Evolutionary conservation across 2,797 vertebrate genomes (phyloP), one percentile per base, ranked within the genome.

Genomic region (Vireo griseus): DNA sequence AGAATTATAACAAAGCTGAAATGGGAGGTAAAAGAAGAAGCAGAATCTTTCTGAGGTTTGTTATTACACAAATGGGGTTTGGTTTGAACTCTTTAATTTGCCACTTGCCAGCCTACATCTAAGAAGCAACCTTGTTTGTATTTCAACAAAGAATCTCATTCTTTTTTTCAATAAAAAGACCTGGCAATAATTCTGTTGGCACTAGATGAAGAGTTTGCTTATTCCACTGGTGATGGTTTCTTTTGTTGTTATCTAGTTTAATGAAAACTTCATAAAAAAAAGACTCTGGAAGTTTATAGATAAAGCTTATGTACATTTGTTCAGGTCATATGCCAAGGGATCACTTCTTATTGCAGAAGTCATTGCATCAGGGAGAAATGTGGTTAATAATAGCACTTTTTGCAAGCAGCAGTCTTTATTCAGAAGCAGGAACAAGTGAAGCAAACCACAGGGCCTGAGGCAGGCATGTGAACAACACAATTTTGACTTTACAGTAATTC

Each of bases 61-160:
- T 54, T 91, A 57, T 76, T 78, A 71, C 39, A 77, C 69, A 73
- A 50, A 61, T 61, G 75, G 85, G 67, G 37, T 91, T 93, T 63
- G 29, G 44, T 95, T 84, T 90, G 92, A 78, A 92, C 35, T 67
- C 61, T 93, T 90, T 92, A 65, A 72, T 76, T 86, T 95, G 74
- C 79, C 90, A 74, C 71, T 90, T 96, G 89, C 58, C 80, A 81
- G 74, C 39, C 78, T 92, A 78, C 45, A 75, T 95, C 77, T 89
- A 92, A 93, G 90, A 82, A 93, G 75, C 54, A 94, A 94, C 69
- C 67, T 94, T 72, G 76, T 86, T 76, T 96, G 92, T 55, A 83
- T 80, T 95, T 96, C 72, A 79, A 82, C 86, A 96, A 96, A 92
- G 92, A 88, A 93, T 92, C 75, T 88, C 78, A 78, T 95, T 97